Base-by-base conservation (phyloP, 1,140 invertebrate species). In the Heliothis subflexa region DNA sequence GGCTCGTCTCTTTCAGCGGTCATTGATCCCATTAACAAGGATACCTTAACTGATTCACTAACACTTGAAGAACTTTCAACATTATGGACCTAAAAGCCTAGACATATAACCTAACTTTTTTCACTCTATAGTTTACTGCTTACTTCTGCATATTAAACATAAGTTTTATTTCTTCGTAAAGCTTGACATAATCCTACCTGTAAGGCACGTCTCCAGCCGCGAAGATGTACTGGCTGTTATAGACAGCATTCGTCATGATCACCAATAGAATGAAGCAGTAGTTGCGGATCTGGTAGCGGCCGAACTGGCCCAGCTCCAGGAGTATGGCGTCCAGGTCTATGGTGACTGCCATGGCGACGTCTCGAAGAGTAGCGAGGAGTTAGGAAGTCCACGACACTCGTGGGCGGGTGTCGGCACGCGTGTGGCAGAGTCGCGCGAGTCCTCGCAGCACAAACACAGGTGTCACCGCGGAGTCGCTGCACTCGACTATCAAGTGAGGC, bases 151-250 rank as follows among this genome's bases (percentile, higher is more conserved):
- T 52, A 52, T 52, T 52, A 52, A 33, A 33, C 7, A 7, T 40
- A 40, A 40, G 3, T 7, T 40, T 5, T 40, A 9, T 9, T 40
- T 40, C 3, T 40, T 40, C 9, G 5, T 40, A 14, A 25, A 11
- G 10, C 18, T 25, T 28, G 25, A 33, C 11, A 70, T 54, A 47
- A 10, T 76, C 86, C 75, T 61, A 91, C 92, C 92, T 91, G 81
- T 91, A 88, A 0, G 83, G 57, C 7, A 86, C 70, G 33, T 83
- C 85, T 2, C 81, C 83, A 1, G 92, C 91, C 0, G 87, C 82
- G 59, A 94, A 95, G 47, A 94, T 88, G 66, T 90, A 95, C 74
- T 95, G 93, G 47, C 85, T 86, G 77, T 91, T 93, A 80, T 93
- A 90, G 49, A 92, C 82, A 0, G 91, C 91, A 61, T 85, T 84